Evolutionary conservation across 2,797 vertebrate species (phyloP).

Genomic region (Spinibarbus caldwelli): DNA sequence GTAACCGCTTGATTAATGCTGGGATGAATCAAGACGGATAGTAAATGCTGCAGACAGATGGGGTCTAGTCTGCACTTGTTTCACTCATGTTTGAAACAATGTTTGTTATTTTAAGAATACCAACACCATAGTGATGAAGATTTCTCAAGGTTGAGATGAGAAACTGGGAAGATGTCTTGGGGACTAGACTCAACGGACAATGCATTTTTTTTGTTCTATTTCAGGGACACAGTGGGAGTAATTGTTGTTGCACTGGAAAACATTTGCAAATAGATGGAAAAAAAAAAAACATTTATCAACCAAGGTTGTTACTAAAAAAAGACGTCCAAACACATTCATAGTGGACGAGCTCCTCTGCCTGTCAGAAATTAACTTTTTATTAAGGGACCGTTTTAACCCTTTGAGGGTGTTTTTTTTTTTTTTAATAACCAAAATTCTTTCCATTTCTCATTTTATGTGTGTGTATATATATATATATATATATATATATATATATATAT

Average conservation of each 20-base stretch:
- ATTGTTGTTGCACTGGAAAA: not conserved
- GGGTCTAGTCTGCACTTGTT: constrained; percentile 73
- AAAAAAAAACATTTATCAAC: not conserved
- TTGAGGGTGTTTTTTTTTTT: not conserved
- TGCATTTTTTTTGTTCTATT: constrained; percentile 1
- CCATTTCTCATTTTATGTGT: not conserved
- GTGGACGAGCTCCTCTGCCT: not conserved
- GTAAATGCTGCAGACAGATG: constrained; percentile 72
- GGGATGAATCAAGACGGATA: constrained; percentile 72
- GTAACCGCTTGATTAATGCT: constrained; percentile 77
- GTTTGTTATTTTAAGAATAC: constrained; percentile 66
- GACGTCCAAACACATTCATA: not conserved
- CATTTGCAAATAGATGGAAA: not conserved
- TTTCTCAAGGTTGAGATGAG: not conserved
- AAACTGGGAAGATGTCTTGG: not conserved
- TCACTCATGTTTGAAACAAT: constrained; percentile 52
- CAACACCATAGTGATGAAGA: constrained; percentile 63
- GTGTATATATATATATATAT: too few species aligned
- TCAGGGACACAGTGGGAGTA: not conserved
- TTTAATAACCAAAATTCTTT: not conserved
- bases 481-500: too few species aligned
- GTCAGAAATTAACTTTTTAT: not conserved
- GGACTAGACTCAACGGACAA: not conserved
- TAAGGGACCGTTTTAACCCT: not conserved
- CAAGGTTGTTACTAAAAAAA: not conserved